A percentile compares a stretch with the other conserved stretches of the same genome.
phyloP scores from a whole-genome alignment of 2,797 vertebrate genomes.

The Clarias pachynema region DNA sequence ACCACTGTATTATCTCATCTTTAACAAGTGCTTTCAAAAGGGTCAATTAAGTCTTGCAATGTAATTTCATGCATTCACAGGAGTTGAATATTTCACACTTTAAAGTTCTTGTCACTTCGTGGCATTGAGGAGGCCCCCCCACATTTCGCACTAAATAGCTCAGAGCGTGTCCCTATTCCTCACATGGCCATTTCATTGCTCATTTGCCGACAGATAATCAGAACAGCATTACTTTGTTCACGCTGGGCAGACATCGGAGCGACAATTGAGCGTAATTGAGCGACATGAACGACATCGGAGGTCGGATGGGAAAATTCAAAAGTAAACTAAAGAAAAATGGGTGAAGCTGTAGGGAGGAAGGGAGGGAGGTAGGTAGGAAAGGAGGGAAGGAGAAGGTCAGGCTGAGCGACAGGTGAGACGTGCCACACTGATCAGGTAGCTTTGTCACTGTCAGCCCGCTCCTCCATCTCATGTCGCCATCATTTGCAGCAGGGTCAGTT shows the following conservation, averaged over 20 bases:
- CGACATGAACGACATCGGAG: slow-evolving; percentile 82
- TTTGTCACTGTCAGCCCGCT: slow-evolving; percentile 52
- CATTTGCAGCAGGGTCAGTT: slow-evolving; percentile 56
- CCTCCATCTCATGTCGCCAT: slow-evolving; percentile 65
- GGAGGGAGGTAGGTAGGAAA: not conserved
- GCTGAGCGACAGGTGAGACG: slow-evolving; percentile 55
- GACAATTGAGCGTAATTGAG: too few relatives aligned
- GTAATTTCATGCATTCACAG: slow-evolving; percentile 74
- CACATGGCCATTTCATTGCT: slow-evolving; percentile 96
- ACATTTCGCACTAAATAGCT: slow-evolving; percentile 80
- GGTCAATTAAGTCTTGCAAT: slow-evolving; percentile 77
- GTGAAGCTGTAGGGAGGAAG: slow-evolving; percentile 62
- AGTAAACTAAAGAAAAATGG: slow-evolving; percentile 37
- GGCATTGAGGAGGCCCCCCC: slow-evolving; percentile 57
- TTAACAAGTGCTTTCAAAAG: slow-evolving; percentile 78
- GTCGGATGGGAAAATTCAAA: slow-evolving; percentile 65
- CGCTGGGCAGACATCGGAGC: slow-evolving; percentile 83
- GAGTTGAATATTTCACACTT: slow-evolving; percentile 71
- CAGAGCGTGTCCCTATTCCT: slow-evolving; percentile 79
- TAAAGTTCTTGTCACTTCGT: slow-evolving; percentile 68
- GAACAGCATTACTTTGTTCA: slow-evolving; percentile 95
- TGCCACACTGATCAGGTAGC: slow-evolving; percentile 73
- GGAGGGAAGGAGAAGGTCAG: slow-evolving; percentile 60
- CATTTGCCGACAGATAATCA: slow-evolving; percentile 98
- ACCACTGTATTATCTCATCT: slow-evolving; percentile 65